Conservation (phyloP, 2,888 invertebrate species). For the Hyalella azteca region DNA sequence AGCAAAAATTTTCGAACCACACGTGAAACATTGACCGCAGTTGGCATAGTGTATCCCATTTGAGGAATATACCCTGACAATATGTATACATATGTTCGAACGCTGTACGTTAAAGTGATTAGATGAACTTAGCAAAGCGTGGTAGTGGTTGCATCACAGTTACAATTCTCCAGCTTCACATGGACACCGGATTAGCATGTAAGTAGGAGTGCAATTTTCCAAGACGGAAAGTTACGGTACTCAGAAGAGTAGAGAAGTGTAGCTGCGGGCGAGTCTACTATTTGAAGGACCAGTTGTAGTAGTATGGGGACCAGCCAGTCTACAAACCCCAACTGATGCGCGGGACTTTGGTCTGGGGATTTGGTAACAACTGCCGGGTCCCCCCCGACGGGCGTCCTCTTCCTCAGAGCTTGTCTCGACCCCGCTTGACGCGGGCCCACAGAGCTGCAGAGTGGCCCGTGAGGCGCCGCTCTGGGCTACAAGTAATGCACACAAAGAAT, state of each 20-base stretch:
- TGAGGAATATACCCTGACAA: too few relatives aligned
- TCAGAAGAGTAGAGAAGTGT: conserved; percentile 55
- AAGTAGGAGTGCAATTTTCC: not conserved
- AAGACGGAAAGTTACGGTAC: conserved; percentile 8
- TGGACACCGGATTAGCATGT: not conserved
- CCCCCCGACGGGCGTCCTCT: not conserved
- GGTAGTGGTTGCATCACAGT: too few relatives aligned
- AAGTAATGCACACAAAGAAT: not conserved
- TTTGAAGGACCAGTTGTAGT: too few relatives aligned
- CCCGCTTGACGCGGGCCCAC: not conserved
- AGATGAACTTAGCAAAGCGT: too few relatives aligned
- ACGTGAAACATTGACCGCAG: too few relatives aligned
- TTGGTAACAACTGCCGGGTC: conserved; percentile 42
- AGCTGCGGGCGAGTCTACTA: conserved; percentile 53
- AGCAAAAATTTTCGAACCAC: too few relatives aligned
- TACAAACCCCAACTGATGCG: conserved; percentile 57
- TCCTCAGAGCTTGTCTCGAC: conserved; percentile 24
- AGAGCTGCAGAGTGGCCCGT: not conserved
- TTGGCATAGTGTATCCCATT: too few relatives aligned
- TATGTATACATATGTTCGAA: too few relatives aligned
- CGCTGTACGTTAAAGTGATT: too few relatives aligned
- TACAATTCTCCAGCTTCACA: too few relatives aligned
- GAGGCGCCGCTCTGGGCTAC: conserved; percentile 21
- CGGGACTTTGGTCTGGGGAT: conserved; percentile 57
- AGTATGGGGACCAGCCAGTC: conserved; percentile 5